These are phyloP conservation scores for Cololabis saira DNA, from an alignment of 2,113 vertebrate genomes.

Conservation along the genomic window DNA sequence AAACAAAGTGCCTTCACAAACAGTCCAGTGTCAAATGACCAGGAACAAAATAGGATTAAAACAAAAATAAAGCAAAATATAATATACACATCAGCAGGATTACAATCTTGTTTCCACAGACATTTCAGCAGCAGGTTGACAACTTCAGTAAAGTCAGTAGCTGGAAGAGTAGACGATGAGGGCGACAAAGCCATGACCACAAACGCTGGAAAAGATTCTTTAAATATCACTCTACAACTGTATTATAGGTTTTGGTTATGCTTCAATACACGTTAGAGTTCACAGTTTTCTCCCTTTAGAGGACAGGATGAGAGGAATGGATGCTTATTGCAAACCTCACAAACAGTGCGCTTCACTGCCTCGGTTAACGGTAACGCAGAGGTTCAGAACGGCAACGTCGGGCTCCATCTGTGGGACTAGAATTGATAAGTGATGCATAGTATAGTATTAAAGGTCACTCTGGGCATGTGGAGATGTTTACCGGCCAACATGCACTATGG, in stretches of 20 bases:
- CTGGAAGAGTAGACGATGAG: constrained; percentile 9
- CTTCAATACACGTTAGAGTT: constrained; percentile 54
- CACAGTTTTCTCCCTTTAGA: constrained; percentile 76
- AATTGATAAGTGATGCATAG: constrained; percentile 69
- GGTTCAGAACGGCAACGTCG: constrained; percentile 35
- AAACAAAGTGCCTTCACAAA: constrained; percentile 56
- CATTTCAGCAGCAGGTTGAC: constrained; percentile 62
- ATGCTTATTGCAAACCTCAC: constrained; percentile 76
- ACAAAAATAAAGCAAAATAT: constrained; percentile 47
- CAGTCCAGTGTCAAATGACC: constrained; percentile 76
- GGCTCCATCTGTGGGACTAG: constrained; percentile 32
- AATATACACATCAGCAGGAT: constrained; percentile 51
- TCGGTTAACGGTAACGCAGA: constrained; percentile 47
- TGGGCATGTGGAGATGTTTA: constrained; percentile 26
- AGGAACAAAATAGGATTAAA: constrained; percentile 3
- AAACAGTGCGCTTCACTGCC: constrained; percentile 53
- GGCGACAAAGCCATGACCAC: constrained; percentile 52
- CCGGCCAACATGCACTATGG: constrained; percentile 1
- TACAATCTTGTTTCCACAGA: constrained; percentile 49
- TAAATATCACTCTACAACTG: constrained; percentile 32
- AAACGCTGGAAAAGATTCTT: constrained; percentile 46
- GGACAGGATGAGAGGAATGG: constrained; percentile 49
- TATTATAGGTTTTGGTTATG: constrained; percentile 57
- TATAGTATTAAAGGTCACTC: constrained; percentile 69
- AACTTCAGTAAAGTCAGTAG: constrained; percentile 40